phyloP scores from a whole-genome alignment of 2,797 vertebrate genomes.

The Sarcoramphus papa region DNA sequence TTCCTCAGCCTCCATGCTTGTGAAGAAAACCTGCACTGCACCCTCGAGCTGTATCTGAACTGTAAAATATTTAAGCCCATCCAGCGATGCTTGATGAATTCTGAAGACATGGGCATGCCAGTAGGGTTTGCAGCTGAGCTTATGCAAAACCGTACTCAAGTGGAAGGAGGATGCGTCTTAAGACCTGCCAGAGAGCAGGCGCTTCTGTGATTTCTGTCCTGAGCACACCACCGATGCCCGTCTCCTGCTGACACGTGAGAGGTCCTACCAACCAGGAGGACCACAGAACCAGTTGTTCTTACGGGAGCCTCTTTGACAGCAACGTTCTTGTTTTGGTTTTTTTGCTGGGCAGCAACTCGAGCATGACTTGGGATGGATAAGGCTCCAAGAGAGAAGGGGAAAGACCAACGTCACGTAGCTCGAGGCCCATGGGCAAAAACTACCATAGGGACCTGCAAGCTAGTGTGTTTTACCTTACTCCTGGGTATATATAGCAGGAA shows the following conservation, averaged over 20 bases:
- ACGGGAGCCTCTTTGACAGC: neutral
- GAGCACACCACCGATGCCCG: fast-evolving
- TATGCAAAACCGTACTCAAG: neutral
- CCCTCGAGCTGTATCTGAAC: neutral
- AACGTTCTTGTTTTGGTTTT: fast-evolving
- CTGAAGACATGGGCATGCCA: neutral
- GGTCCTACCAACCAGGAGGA: neutral
- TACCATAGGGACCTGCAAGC: fast-evolving
- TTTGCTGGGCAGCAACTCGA: neutral
- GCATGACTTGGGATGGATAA: neutral
- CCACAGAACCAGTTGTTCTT: neutral
- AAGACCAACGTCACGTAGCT: neutral
- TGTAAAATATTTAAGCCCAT: neutral
- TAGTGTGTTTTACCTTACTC: fast-evolving
- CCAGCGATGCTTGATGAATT: neutral
- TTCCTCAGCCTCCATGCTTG: neutral
- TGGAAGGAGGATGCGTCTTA: neutral
- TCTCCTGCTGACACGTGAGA: fast-evolving
- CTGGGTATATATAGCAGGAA: fast-evolving
- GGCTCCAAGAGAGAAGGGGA: neutral
- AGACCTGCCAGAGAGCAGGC: neutral
- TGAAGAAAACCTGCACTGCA: neutral
- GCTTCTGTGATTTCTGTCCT: neutral
- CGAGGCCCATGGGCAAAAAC: fast-evolving
- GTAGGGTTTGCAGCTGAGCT: neutral